These are phyloP conservation scores for Macrotis lagotis DNA, from an alignment of 2,113 vertebrate species.

Conservation along the genomic window DNA sequence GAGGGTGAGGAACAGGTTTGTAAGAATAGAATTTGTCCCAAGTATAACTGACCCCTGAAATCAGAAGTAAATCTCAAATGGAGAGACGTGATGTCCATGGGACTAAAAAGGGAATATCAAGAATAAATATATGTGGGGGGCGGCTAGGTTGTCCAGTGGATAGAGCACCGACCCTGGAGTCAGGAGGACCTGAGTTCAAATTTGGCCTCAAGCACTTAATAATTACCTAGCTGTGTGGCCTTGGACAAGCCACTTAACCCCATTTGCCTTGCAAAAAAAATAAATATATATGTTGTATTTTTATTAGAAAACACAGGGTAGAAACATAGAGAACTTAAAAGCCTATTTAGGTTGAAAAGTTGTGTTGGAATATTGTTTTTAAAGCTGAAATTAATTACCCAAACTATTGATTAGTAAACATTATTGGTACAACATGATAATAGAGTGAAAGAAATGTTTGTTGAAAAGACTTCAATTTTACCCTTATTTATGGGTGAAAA, in stretches of 20 bases:
- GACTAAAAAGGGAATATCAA: neutral
- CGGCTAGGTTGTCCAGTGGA: too few relatives aligned
- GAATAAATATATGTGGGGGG: too few relatives aligned
- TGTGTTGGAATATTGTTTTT: neutral
- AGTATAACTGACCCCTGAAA: neutral
- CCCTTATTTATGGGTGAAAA: neutral
- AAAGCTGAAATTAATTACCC: slow-evolving; percentile 6
- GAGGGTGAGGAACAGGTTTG: neutral
- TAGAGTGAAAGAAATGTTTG: slow-evolving; percentile 1
- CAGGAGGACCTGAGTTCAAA: too few relatives aligned
- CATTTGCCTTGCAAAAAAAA: too few relatives aligned
- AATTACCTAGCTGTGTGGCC: too few relatives aligned
- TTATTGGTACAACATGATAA: slow-evolving; percentile 16
- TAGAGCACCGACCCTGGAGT: too few relatives aligned
- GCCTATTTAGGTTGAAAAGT: neutral
- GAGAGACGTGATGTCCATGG: neutral
- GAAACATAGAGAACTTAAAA: neutral
- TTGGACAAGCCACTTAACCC: too few relatives aligned
- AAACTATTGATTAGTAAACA: neutral
- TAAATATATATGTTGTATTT: neutral
- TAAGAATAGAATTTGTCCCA: neutral
- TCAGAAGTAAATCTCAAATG: neutral
- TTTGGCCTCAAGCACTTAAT: too few relatives aligned
- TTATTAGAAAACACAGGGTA: neutral
- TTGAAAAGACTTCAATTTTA: slow-evolving; percentile 26